These are phyloP conservation scores for Epizoanthus fatuus DNA, from an alignment of 92 coral and sea anemone species.

Conservation along the genomic window DNA sequence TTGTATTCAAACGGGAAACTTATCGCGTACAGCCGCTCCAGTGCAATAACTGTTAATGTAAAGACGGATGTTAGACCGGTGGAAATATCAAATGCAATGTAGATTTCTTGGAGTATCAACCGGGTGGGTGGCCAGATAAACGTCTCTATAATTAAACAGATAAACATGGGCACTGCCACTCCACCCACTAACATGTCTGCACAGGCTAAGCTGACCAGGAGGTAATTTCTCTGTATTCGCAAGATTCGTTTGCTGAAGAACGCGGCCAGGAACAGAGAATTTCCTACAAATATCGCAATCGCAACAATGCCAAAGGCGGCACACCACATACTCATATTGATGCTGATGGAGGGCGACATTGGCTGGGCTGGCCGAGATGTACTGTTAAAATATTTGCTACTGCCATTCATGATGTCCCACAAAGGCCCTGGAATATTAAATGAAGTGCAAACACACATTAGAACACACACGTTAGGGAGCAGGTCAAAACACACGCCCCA, in stretches of 20 bases:
- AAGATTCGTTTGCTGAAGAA: constrained; percentile 28
- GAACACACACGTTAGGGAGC: too few relatives aligned
- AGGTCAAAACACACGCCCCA: too few relatives aligned
- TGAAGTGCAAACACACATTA: too few relatives aligned
- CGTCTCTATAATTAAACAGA: neutral
- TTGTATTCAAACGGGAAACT: constrained; percentile 21
- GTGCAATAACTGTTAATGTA: constrained; percentile 26
- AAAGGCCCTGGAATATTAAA: neutral
- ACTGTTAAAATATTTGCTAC: neutral
- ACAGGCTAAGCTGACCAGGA: constrained; percentile 26
- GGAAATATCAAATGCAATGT: constrained; percentile 18
- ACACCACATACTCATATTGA: constrained; percentile 11
- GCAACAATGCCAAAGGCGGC: constrained; percentile 28
- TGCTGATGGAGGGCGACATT: neutral
- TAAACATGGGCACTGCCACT: constrained; percentile 15
- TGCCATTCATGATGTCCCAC: constrained; percentile 16
- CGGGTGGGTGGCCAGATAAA: neutral
- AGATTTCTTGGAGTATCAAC: neutral
- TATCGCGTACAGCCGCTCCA: constrained; percentile 35
- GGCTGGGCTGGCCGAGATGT: neutral
- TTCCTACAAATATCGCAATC: constrained; percentile 28
- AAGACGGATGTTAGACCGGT: constrained; percentile 35
- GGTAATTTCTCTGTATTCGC: constrained; percentile 27
- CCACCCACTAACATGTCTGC: constrained; percentile 37
- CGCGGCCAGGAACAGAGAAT: constrained; percentile 33